Percentiles rank a stretch among this genome's conserved stretches.
These are phyloP conservation scores for Ctenochaetus hawaiiensis DNA, from an alignment of 2,797 vertebrate genomes.

Conservation along the genomic window DNA sequence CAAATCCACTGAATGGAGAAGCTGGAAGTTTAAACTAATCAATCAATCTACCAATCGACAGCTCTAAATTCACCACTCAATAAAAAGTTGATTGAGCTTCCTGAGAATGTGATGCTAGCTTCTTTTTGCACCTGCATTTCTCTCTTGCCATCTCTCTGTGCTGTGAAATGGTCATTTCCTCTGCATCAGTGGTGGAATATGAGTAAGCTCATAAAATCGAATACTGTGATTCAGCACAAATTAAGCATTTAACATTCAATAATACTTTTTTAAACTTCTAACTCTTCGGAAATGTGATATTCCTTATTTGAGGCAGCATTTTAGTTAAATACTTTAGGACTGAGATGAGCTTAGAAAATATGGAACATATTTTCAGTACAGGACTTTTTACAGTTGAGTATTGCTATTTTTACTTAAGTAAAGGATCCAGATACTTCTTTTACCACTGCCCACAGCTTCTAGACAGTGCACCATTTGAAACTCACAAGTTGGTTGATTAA, in stretches of 20 bases:
- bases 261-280: neutral
- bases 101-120: neutral
- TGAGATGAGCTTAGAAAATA: neutral
- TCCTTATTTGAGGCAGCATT: neutral
- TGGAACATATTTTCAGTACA: neutral
- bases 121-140: neutral
- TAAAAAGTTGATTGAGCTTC: constrained; percentile 5
- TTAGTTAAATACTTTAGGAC: neutral
- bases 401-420: neutral
- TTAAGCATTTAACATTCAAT: neutral
- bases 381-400: constrained; percentile 1
- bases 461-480: constrained; percentile 20
- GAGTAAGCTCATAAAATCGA: neutral
- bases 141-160: neutral
- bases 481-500: constrained; percentile 20
- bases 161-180: neutral
- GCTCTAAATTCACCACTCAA: neutral
- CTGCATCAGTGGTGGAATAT: neutral
- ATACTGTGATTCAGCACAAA: neutral
- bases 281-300: neutral
- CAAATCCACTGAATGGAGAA: neutral
- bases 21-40: neutral
- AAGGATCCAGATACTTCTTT: neutral
- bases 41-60: neutral
- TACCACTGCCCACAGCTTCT: neutral